phyloP scores from a whole-genome alignment of 2,888 invertebrate genomes.

The Netelia fuscicornis region DNA sequence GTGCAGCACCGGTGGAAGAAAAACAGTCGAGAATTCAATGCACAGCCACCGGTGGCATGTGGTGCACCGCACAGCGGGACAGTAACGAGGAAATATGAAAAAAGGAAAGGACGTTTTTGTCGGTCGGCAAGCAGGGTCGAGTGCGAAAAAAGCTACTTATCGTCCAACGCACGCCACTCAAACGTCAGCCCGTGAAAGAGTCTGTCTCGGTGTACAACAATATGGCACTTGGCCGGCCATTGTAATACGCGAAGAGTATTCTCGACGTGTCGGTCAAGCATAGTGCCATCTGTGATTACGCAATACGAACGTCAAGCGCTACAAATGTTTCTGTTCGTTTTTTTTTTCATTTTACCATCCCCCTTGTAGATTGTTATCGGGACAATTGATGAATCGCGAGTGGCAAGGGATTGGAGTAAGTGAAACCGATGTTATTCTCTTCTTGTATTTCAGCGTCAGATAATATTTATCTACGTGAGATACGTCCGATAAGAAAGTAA shows the following conservation, averaged over 20 bases:
- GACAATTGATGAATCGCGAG: slow-evolving; percentile 15
- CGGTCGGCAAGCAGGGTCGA: slow-evolving; percentile 39
- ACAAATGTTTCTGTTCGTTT: background rate
- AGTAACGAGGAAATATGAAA: slow-evolving; percentile 62
- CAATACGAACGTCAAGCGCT: slow-evolving; percentile 24
- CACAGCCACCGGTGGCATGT: slow-evolving; percentile 33
- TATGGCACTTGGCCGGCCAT: background rate
- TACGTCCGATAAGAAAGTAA: no score
- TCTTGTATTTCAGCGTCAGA: no score
- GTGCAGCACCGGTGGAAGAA: background rate
- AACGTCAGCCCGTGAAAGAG: slow-evolving; percentile 52
- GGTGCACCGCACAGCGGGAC: slow-evolving; percentile 46
- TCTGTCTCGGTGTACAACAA: slow-evolving; percentile 38
- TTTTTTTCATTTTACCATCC: background rate
- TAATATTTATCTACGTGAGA: no score
- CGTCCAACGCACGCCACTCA: slow-evolving; percentile 68
- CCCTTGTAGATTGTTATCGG: slow-evolving; percentile 1
- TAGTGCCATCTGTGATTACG: slow-evolving; percentile 57
- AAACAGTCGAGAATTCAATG: slow-evolving; percentile 38
- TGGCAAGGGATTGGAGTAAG: no score
- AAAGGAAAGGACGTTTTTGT: slow-evolving; percentile 59
- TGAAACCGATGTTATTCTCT: no score
- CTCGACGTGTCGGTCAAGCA: slow-evolving; percentile 40
- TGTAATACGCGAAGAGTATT: slow-evolving; percentile 30
- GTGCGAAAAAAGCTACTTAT: slow-evolving; percentile 67